Conservation (phyloP, 2,113 vertebrate species). For the Brachionichthys hirsutus region DNA sequence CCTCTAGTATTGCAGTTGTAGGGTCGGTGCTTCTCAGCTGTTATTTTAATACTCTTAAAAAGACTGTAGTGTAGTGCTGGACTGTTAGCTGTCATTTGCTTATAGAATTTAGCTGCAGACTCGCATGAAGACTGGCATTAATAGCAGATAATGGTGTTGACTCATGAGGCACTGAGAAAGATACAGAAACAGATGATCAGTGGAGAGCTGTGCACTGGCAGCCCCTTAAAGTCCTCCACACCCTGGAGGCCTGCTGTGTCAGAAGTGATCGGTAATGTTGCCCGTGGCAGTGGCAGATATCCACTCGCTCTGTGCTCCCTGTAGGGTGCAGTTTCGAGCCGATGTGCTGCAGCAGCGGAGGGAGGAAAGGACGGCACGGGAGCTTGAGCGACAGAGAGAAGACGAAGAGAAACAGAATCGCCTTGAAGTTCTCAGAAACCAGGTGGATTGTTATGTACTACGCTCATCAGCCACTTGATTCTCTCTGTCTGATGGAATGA, state of each 20-base stretch:
- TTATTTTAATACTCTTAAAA: background rate
- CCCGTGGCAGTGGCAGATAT: slow-evolving; percentile 39
- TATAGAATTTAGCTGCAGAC: slow-evolving; percentile 18
- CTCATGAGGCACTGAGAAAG: slow-evolving; percentile 8
- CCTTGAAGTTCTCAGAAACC: slow-evolving; percentile 81
- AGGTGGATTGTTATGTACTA: slow-evolving; percentile 77
- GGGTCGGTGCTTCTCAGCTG: background rate
- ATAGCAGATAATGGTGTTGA: slow-evolving; percentile 26
- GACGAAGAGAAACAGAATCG: slow-evolving; percentile 71
- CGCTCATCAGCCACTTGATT: slow-evolving; percentile 25
- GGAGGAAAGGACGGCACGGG: slow-evolving; percentile 71
- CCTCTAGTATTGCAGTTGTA: background rate
- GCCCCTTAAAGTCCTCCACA: slow-evolving; percentile 43
- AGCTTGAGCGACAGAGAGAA: slow-evolving; percentile 69
- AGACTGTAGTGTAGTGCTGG: background rate
- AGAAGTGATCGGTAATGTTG: slow-evolving; percentile 40
- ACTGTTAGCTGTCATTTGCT: background rate
- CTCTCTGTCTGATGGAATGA: slow-evolving; percentile 27
- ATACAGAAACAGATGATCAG: slow-evolving; percentile 43
- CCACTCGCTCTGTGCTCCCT: slow-evolving; percentile 33
- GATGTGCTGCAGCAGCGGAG: slow-evolving; percentile 67
- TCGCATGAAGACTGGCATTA: slow-evolving; percentile 15
- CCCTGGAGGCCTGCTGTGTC: slow-evolving; percentile 47
- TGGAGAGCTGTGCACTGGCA: slow-evolving; percentile 36
- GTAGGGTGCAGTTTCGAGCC: slow-evolving; percentile 84